Evolutionary conservation across 2,113 vertebrate genomes (phyloP).

Genomic region (Pseudolaguvia tuberculata): DNA sequence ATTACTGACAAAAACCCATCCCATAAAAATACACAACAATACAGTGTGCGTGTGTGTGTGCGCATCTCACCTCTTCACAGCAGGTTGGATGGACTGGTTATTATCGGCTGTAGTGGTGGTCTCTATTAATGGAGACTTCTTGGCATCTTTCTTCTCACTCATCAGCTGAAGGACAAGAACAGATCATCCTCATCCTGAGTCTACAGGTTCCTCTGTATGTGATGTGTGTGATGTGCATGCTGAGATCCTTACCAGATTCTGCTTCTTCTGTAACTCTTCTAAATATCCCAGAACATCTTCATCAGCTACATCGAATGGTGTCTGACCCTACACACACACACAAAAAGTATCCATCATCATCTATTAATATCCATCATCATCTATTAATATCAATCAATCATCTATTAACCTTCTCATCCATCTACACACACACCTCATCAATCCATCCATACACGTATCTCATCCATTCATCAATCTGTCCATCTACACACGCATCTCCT

Average conservation of each 20-base stretch:
- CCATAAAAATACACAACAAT: too few species aligned
- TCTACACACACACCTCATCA: too few species aligned
- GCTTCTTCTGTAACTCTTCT: constrained; percentile 97
- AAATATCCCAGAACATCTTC: constrained; percentile 96
- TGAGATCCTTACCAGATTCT: constrained; percentile 80
- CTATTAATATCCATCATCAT: too few species aligned
- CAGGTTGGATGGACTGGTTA: constrained; percentile 86
- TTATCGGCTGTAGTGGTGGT: constrained; percentile 89
- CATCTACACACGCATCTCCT: too few species aligned
- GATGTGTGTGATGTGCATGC: not conserved
- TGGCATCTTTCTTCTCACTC: constrained; percentile 85
- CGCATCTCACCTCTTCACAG: constrained; percentile 76
- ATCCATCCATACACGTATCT: too few species aligned
- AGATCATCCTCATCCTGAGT: not conserved
- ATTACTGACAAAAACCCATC: constrained; percentile 68
- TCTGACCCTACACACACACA: constrained; percentile 78
- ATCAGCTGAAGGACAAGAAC: constrained; percentile 73
- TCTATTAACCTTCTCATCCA: too few species aligned
- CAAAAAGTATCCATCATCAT: too few species aligned
- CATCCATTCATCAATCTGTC: not conserved
- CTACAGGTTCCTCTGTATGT: not conserved
- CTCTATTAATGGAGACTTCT: constrained; percentile 95
- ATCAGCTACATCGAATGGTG: constrained; percentile 94
- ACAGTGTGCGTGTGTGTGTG: not conserved
- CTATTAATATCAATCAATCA: too few species aligned